phyloP scores from a whole-genome alignment of 2,888 invertebrate genomes.

The Sminthurinus aureus region DNA sequence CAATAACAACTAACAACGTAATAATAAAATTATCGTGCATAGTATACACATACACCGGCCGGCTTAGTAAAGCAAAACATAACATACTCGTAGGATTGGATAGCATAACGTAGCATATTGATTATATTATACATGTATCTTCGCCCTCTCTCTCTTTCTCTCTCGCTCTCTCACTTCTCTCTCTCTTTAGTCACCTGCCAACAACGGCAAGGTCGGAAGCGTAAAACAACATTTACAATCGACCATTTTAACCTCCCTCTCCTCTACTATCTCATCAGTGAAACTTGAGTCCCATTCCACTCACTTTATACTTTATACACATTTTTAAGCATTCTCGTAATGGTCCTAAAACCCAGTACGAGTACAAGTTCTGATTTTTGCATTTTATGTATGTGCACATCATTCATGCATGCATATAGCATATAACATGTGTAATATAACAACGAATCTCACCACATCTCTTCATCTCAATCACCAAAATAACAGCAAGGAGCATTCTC shows the following conservation, averaged over 20 bases:
- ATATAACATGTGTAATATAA: neutral
- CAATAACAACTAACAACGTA: neutral
- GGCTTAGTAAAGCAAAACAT: neutral
- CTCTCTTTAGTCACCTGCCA: constrained; percentile 39
- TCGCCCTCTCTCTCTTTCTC: no score
- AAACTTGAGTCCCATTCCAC: neutral
- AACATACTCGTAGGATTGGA: no score
- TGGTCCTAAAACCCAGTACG: no score
- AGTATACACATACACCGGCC: constrained; percentile 20
- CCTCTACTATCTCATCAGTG: constrained; percentile 10
- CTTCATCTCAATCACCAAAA: neutral
- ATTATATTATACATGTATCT: no score
- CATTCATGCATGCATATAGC: neutral
- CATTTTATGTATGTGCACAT: neutral
- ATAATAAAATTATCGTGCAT: neutral
- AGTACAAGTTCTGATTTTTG: no score
- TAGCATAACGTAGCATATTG: no score
- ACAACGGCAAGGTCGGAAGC: constrained; percentile 37
- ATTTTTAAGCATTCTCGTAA: no score
- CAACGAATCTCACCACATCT: no score
- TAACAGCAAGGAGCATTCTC: neutral
- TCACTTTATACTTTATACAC: constrained; percentile 8
- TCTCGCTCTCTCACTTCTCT: constrained; percentile 14
- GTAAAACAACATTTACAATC: neutral
- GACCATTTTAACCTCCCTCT: constrained; percentile 39